Evolutionary conservation across 2,888 invertebrate genomes (phyloP), one percentile per base, ranked within the genome.

Genomic region (Cephus pulcher): DNA sequence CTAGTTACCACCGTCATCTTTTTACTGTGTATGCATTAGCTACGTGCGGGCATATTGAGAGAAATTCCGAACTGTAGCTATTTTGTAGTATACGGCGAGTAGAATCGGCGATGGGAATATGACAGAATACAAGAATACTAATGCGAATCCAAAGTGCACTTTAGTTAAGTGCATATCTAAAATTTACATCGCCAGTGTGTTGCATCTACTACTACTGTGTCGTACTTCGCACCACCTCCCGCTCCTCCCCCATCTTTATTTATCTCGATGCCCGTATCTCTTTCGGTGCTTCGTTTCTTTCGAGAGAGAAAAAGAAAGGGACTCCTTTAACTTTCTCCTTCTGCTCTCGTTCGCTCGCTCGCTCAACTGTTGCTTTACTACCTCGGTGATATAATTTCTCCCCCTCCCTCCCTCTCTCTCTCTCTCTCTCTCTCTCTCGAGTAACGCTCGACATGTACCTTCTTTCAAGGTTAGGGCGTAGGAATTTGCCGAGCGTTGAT

Each of bases 121-220:
- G 33, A 34, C 34, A 15, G 32, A 71, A 71, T 34, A 32, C 71
- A 34, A 71, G 71, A 11, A 30, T 73, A 76, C 30, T 74, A 68
- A 78, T 76, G 80, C 80, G 80, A 82, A 82, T 83, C 80, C 79
- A 76, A 56, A 78, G 75, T 82, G 84, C 85, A 84, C 85, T 88
- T 85, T 84, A 83, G 84, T 83, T 84, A 85, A 86, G 85, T 86
- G 86, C 84, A 83, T 84, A 84, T 86, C 83, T 84, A 88, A 86
- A 86, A 88, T 88, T 88, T 85, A 86, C 81, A 79, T 35, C 82
- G 78, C 80, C 84, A 86, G 86, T 84, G 84, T 82, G 77, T 15
- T 12, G 71, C 12, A 71, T 1, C 71, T 12, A 71, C 12, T 71
- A 23, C 71, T 3, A 32, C 71, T 71, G 56, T 56, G 56, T 56